Conservation (phyloP, 2,888 invertebrate genomes). For the Galerucella pusilla region DNA sequence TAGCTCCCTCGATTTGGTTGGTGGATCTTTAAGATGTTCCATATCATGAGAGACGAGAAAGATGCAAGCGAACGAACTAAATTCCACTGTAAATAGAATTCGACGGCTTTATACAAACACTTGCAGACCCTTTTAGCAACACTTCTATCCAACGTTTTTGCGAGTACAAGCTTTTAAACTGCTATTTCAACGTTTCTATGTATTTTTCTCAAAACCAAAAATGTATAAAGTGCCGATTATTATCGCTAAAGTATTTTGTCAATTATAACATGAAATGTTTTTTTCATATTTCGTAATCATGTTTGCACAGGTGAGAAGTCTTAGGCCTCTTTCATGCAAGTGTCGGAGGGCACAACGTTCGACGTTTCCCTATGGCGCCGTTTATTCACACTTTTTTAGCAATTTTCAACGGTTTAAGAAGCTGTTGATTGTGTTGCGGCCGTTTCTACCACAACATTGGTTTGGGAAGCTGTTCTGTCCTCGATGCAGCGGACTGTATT, state of each 20-base stretch:
- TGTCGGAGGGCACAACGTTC: too few relatives aligned
- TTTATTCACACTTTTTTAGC: too few relatives aligned
- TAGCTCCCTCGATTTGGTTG: conserved; percentile 12
- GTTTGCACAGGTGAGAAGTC: background rate
- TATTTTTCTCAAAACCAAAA: conserved; percentile 4
- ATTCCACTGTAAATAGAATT: conserved; percentile 29
- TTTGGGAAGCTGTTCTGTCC: too few relatives aligned
- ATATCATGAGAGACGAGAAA: conserved; percentile 8
- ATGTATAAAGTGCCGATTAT: background rate
- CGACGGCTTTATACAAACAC: conserved; percentile 30
- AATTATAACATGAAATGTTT: background rate
- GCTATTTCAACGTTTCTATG: background rate
- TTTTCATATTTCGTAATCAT: background rate
- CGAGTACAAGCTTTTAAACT: conserved; percentile 16
- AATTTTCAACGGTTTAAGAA: too few relatives aligned
- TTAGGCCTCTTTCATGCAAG: too few relatives aligned
- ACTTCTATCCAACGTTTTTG: conserved; percentile 18
- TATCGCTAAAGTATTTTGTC: background rate
- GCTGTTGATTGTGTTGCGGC: too few relatives aligned
- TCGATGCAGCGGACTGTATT: too few relatives aligned
- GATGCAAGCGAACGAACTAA: conserved; percentile 22
- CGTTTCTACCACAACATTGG: too few relatives aligned
- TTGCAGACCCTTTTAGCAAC: conserved; percentile 26
- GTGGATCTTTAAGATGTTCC: conserved; percentile 7
- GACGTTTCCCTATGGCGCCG: too few relatives aligned